Evolutionary conservation across 1,140 invertebrate species (phyloP), one percentile per base, ranked within the genome.

Genomic region (Cecropterus lyciades): DNA sequence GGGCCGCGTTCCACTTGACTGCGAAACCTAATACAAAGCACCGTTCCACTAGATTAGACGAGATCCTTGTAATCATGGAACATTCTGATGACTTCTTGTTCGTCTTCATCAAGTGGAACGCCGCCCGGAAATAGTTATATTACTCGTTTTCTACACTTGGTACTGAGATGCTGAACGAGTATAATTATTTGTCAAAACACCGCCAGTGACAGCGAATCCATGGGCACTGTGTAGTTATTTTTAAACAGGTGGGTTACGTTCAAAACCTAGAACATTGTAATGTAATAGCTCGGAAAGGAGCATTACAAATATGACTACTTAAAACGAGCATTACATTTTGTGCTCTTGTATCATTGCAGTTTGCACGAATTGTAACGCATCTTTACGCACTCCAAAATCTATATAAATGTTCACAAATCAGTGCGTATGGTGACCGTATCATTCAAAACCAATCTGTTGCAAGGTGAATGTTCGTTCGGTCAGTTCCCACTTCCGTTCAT

Each of bases 401-500:
- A n/a, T n/a, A n/a, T n/a, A n/a, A n/a, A n/a, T n/a, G n/a, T n/a
- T n/a, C n/a, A n/a, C n/a, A n/a, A n/a, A n/a, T n/a, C n/a, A n/a
- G n/a, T n/a, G n/a, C n/a, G n/a, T n/a, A n/a, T n/a, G n/a, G n/a
- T n/a, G n/a, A n/a, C n/a, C n/a, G 10, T 33, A 7, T 33, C 30
- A 24, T 24, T 30, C 27, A 30, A 4, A 30, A 8, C 27, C 27
- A 7, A 30, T 30, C 27, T 30, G 27, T 30, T 30, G 7, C 27
- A 30, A 30, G 7, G 0, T 7, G 27, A 30, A 30, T 8, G 27
- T 30, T 30, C 20, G 1, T 33, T 8, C 30, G 30, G 30, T 33
- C 30, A 33, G 30, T 33, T 1, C 30, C 7, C 30, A 33, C 30
- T 8, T 9, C 30, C 30, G 9, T 55, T 16, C 56, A 45, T 72